Evolutionary conservation across 2,888 invertebrate genomes (phyloP), one percentile per base, ranked within the genome.

Genomic region (Argynnis bischoffii): DNA sequence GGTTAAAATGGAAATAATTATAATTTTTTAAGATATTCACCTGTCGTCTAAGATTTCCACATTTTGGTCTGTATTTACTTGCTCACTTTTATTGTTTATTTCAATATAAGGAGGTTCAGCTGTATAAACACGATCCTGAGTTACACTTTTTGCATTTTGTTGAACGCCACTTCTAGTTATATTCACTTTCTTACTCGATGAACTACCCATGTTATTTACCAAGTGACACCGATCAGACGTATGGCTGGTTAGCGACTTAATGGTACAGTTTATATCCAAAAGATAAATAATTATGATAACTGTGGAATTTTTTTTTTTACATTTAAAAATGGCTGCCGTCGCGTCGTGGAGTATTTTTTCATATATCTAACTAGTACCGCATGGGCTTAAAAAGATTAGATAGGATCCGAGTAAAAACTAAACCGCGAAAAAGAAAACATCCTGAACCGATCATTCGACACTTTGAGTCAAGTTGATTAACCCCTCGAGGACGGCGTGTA

Each of bases 31-130:
- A 18, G 18, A 18, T 18, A n/a, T n/a, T n/a, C n/a, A 91, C 83
- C 90, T 91, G 74, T 90, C 89, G 74, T 90, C 91, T 66, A 92
- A 81, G 75, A 84, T 88, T 86, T 92, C 92, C 63, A 92, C 89
- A 46, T 83, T 85, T 55, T 81, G 82, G 69, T 80, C 87, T 6
- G 69, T 76, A 71, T 82, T 79, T 64, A 74, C 74, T 57, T 6
- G 66, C 56, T 15, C 77, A 78, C 31, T 54, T 76, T 63, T 77
- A 79, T 48, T 71, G 74, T 70, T 78, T 77, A n/a, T 72, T 18
- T n/a, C n/a, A n/a, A 64, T 72, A n/a, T 69, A 71, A 15, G 82
- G 71, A 61, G 85, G 76, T 57, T 90, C 90, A 67, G 85, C 80
- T 72, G 86, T 91, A 51, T 90, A 79, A 2, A 85, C 79, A 74